Evolutionary conservation across 2,113 vertebrate species (phyloP).

Genomic region (Pristiophorus japonicus): DNA sequence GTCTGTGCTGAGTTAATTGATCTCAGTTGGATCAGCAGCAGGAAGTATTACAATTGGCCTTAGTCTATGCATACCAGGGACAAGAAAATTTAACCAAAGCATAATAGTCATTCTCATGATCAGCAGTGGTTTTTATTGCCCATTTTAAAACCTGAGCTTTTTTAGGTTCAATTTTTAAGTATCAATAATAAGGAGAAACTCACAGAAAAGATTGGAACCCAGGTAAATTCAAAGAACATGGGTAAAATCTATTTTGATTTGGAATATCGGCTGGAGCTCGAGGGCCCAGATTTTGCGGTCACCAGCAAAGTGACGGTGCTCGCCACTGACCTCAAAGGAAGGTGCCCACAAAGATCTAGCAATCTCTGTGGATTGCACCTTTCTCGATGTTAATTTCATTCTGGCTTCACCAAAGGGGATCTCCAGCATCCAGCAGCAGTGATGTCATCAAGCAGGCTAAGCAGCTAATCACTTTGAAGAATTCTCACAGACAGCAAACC

Average conservation of each 20-base stretch:
- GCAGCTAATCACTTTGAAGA: too few species aligned
- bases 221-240: not conserved
- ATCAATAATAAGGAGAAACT: not conserved
- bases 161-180: too few species aligned
- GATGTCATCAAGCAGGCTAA: too few species aligned
- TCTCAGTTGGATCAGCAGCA: not conserved
- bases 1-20: not conserved
- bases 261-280: not conserved
- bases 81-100: not conserved
- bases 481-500: too few species aligned
- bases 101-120: not conserved
- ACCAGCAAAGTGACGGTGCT: too few species aligned
- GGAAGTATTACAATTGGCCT: not conserved
- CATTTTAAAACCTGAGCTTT: not conserved
- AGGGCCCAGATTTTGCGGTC: too few species aligned
- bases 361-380: too few species aligned
- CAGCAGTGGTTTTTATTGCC: not conserved
- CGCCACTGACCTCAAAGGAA: too few species aligned
- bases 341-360: too few species aligned
- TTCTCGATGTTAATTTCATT: too few species aligned
- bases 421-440: too few species aligned
- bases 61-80: not conserved
- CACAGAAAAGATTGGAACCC: not conserved
- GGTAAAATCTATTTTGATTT: not conserved
- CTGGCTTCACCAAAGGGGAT: too few species aligned